A percentile compares a stretch with the other conserved stretches of the same genome.
These are phyloP conservation scores for Fringilla coelebs DNA, from an alignment of 2,797 vertebrate genomes.

Conservation along the genomic window DNA sequence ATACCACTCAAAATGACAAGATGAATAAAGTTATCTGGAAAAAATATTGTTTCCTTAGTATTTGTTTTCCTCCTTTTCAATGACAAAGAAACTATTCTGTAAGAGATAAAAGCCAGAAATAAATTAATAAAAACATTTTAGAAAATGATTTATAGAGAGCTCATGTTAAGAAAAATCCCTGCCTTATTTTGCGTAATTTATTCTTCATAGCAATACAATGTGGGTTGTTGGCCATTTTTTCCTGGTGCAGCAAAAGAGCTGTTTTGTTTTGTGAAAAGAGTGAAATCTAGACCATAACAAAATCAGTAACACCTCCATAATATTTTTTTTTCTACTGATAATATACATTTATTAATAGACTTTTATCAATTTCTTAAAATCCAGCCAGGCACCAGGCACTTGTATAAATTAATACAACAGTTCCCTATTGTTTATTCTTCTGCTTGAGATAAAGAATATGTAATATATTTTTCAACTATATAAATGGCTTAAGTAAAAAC, in stretches of 20 bases:
- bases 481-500: not conserved
- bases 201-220: not conserved
- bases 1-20: not conserved
- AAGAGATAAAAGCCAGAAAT: not conserved
- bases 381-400: not conserved
- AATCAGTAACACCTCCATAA: not conserved
- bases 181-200: not conserved
- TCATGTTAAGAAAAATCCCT: not conserved
- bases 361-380: not conserved
- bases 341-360: not conserved
- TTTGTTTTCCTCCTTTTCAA: not conserved
- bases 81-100: not conserved
- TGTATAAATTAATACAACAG: not conserved
- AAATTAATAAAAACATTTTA: not conserved
- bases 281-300: not conserved
- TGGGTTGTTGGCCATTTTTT: not conserved
- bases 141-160: not conserved
- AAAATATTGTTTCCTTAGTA: not conserved
- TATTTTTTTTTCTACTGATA: not conserved
- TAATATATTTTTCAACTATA: not conserved
- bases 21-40: not conserved
- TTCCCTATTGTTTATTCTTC: not conserved
- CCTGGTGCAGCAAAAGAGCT: not conserved
- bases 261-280: not conserved
- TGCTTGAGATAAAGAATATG: not conserved